Percentiles rank a stretch among this genome's conserved stretches.
phyloP scores from a whole-genome alignment of 30 jellyfish, hydroid and myxozoan genomes.

The Aurelia coerulea region DNA sequence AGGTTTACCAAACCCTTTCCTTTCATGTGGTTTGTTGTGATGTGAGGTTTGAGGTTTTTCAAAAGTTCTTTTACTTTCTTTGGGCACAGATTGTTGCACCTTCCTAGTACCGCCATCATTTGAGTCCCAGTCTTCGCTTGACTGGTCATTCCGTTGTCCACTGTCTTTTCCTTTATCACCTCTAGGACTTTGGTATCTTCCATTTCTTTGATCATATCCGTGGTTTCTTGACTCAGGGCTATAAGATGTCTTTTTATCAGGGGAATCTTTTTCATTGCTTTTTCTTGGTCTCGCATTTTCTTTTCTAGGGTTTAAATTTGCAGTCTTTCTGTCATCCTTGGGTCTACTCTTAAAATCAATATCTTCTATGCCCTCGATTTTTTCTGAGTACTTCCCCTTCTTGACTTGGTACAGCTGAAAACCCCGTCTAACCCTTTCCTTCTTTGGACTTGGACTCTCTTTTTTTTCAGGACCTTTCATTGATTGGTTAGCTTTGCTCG shows the following conservation, averaged over 20 bases:
- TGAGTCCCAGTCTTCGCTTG: background rate
- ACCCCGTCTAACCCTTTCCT: slow-evolving; percentile 32
- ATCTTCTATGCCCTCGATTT: slow-evolving; percentile 2
- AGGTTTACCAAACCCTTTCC: too few relatives aligned
- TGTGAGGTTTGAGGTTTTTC: background rate
- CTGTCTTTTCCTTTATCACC: background rate
- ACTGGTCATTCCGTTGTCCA: background rate
- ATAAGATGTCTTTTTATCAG: background rate
- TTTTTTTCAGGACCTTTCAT: background rate
- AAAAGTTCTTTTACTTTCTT: background rate
- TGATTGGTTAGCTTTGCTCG: too few relatives aligned
- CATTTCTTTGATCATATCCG: background rate
- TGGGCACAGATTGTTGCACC: background rate
- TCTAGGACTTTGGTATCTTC: background rate
- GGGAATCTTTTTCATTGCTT: background rate
- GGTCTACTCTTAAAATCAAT: background rate
- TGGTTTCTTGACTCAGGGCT: background rate
- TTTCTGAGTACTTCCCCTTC: slow-evolving; percentile 56
- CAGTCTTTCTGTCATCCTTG: background rate
- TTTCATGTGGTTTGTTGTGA: background rate
- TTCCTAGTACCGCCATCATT: background rate
- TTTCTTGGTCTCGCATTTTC: background rate
- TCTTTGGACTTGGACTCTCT: slow-evolving; percentile 5
- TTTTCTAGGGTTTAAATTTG: background rate
- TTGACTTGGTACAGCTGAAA: slow-evolving; percentile 42